Evolutionary conservation across 2,797 vertebrate species (phyloP), one percentile per base, ranked within the genome.

Genomic region (Takifugu ocellatus): DNA sequence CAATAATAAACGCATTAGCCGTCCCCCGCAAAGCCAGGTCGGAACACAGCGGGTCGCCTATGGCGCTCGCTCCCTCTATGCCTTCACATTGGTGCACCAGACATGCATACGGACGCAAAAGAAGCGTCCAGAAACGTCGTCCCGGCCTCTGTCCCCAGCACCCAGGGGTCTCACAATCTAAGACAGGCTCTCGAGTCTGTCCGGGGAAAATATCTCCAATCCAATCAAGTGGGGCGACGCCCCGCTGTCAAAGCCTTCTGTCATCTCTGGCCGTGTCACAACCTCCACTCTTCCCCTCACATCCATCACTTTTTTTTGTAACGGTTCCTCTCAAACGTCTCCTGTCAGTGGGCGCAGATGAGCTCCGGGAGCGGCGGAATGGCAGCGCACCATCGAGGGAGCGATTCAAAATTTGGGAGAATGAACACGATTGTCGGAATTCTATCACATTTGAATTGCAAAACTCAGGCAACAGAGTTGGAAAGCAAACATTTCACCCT

Each of bases 241-340:
- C 54, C 63, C 47, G 52, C 66, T 64, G 70, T 82, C 73, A 82
- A 66, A 71, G 67, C 50, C 55, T 73, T 79, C 83, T 54, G 54
- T 74, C 74, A 73, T 72, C 74, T 56, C 54, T 77, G 78, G 63
- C 66, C 54, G 36, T 73, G 64, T 72, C 78, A 74, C 78, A 77
- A 80, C 81, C 73, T 75, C 57, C 45, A 16, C 64, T 75, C 72
- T 64, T 68, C 70, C 36, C 61, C 59, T 68, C 60, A 50, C 76
- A 74, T 81, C 63, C 5, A 80, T 83, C 77, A 78, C 66, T 68
- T 64, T 0, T 15, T 64, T 73, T 63, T 61, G 45, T 67, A 73
- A 74, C 74, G 54, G 70, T 53, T 69, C 56, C 72, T 59, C 60
- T 31, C 45, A 21, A 21, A 21, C 21, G 39, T 45, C 60, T 61